Evolutionary conservation across 1,140 invertebrate genomes (phyloP), one percentile per base, ranked within the genome.

Genomic region (Micrasema longulum): DNA sequence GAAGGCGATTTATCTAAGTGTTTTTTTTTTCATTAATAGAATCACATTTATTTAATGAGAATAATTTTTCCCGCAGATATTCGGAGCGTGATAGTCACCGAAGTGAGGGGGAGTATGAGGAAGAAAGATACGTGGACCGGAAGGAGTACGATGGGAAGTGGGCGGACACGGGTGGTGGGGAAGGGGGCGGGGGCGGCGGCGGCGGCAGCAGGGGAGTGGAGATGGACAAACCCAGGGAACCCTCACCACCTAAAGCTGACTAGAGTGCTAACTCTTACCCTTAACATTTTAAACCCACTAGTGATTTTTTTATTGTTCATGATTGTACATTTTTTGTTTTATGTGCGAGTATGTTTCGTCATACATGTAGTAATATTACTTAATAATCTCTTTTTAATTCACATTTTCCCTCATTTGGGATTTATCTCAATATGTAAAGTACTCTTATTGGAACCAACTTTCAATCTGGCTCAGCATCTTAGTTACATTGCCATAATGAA

Each of bases 71-170:
- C 18, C 9, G n/a, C 77, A 76, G 84, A 69, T 85, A 80, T 77
- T 84, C 83, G 60, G 83, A 87, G 71, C 88, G 89, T 52, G 88
- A 89, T 73, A 89, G 89, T 60, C 89, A 90, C 60, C 80, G 91
- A 70, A 91, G 90, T 77, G 90, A 91, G 77, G 90, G 90, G 4
- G 91, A 91, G 77, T 91, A 91, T 73, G 86, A 91, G 67, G 89
- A 89, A 69, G 88, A 90, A 55, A 83, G 87, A 57, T 87, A 83
- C 79, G 85, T 87, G 18, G 85, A 88, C 77, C 79, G 87, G 20
- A 87, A 88, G 76, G 82, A 86, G 72, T 88, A 86, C 78, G 87
- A 88, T 74, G 87, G 88, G 9, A 89, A 89, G 76, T 89, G 88
- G 88, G 87, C 87, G 0, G 88, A 89, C 64, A 81, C 80, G 47